Evolutionary conservation across 2,797 vertebrate species (phyloP).

Genomic region (Momotus momota): DNA sequence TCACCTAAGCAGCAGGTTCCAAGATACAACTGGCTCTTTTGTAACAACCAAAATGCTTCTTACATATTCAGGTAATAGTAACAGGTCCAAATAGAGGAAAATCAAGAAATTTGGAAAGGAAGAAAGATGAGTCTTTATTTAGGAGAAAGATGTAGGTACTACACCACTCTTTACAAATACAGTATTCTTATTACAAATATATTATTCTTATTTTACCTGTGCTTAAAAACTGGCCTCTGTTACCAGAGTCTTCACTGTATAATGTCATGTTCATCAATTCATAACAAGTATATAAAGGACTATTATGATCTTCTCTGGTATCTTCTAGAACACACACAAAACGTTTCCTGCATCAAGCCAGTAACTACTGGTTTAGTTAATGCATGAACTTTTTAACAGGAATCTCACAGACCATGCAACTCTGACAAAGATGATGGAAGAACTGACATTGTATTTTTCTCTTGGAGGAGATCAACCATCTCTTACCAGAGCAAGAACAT

Average conservation of each 20-base stretch:
- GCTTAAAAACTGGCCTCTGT: not conserved
- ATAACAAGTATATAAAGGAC: not conserved
- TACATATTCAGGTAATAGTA: not conserved
- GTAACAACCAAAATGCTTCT: not conserved
- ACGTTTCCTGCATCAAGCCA: not conserved
- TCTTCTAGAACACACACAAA: not conserved
- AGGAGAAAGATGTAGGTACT: not conserved
- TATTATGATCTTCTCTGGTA: not conserved
- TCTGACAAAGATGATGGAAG: not conserved
- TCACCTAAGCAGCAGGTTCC: not conserved
- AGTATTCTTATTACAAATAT: not conserved
- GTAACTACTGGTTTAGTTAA: not conserved
- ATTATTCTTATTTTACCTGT: not conserved
- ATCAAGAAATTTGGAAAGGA: not conserved
- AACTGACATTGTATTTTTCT: not conserved
- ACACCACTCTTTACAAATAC: not conserved
- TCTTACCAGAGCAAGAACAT: slow-evolving; percentile 95
- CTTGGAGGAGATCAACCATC: not conserved
- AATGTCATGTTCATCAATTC: not conserved
- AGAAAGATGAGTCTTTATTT: not conserved
- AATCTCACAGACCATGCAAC: not conserved
- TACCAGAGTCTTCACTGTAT: not conserved
- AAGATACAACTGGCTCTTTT: not conserved
- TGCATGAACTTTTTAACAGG: not conserved
- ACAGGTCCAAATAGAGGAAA: not conserved